A percentile compares a stretch with the other conserved stretches of the same genome.
Evolutionary conservation across 2,797 vertebrate species (phyloP).

Genomic region (Anniella stebbinsi): DNA sequence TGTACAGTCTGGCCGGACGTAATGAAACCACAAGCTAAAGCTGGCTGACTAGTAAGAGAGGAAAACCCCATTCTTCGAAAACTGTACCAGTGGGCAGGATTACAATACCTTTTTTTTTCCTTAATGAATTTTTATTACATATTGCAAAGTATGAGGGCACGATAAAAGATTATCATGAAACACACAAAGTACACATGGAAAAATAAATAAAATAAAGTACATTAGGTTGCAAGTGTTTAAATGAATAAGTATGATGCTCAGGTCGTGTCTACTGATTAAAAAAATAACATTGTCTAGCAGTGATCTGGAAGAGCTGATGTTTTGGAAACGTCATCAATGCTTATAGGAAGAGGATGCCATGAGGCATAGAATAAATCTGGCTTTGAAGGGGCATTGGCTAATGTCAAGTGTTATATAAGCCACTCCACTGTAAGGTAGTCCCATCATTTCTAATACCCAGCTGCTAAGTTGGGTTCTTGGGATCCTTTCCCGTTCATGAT

Average conservation of each 20-base stretch:
- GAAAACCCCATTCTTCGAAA: slow-evolving; percentile 37
- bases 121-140: not conserved
- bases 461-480: not conserved
- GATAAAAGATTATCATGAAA: not conserved
- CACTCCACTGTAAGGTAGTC: not conserved
- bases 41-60: slow-evolving; percentile 16
- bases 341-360: not conserved
- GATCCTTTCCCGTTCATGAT: not conserved
- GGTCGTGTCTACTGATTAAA: not conserved
- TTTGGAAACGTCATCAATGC: not conserved
- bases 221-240: not conserved
- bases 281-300: not conserved
- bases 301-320: not conserved
- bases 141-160: not conserved
- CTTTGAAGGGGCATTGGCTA: too few relatives aligned
- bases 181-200: not conserved
- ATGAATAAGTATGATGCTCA: not conserved
- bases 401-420: not conserved
- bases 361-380: not conserved
- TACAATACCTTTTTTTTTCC: not conserved
- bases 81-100: not conserved
- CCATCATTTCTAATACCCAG: not conserved
- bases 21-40: slow-evolving; percentile 67
- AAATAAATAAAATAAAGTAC: not conserved
- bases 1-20: slow-evolving; percentile 51